Evolutionary conservation across 2,113 vertebrate species (phyloP).

Genomic region (Numida meleagris): DNA sequence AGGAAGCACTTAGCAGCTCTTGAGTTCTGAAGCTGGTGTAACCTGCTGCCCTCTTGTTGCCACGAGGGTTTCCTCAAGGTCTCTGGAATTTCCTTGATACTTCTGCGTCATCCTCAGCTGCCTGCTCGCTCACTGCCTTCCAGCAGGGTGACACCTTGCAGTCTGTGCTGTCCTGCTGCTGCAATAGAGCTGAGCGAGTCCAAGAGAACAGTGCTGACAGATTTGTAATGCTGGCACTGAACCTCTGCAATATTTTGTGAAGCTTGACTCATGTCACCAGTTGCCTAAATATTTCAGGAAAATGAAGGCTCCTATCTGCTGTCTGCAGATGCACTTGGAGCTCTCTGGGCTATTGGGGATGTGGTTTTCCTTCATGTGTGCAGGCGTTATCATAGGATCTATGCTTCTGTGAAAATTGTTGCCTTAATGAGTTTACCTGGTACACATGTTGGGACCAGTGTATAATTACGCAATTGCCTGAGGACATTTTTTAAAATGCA

Average conservation of each 20-base stretch:
- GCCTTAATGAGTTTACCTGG: constrained; percentile 34
- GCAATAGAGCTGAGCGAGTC: not conserved
- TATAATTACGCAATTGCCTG: constrained; percentile 21
- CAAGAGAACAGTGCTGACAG: not conserved
- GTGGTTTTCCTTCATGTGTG: not conserved
- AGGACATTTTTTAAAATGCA: not conserved
- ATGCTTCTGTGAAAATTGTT: not conserved
- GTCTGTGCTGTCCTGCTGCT: not conserved
- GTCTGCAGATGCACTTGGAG: not conserved
- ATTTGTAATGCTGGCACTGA: not conserved
- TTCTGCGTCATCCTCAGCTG: not conserved
- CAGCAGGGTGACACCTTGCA: not conserved
- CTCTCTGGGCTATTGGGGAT: constrained; percentile 7
- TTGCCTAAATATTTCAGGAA: not conserved
- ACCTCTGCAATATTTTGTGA: not conserved
- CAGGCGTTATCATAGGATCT: constrained; percentile 10
- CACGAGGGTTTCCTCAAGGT: not conserved
- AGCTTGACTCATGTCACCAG: not conserved
- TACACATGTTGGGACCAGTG: not conserved
- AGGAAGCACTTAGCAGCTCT: accelerated
- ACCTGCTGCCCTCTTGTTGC: not conserved
- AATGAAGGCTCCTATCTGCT: not conserved
- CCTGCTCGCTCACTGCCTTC: not conserved
- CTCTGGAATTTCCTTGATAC: not conserved
- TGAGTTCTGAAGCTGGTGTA: not conserved